phyloP scores from a whole-genome alignment of 2,888 invertebrate species.

The Aelia acuminata region DNA sequence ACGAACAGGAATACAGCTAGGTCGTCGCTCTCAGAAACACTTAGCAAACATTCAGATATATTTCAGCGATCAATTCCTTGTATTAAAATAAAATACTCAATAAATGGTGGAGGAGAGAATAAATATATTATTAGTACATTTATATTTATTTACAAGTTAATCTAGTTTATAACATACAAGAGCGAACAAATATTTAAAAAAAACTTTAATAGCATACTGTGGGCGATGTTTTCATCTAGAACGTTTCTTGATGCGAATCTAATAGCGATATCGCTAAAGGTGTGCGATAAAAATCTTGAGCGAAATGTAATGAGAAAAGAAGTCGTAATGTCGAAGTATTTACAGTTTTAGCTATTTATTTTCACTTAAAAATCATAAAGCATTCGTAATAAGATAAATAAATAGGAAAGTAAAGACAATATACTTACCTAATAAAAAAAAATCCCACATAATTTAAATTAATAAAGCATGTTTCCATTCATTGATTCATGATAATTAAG shows the following conservation, averaged over 20 bases:
- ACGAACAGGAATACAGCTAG: background rate
- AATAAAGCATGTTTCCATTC: too few relatives aligned
- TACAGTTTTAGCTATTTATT: too few relatives aligned
- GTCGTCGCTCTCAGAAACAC: background rate
- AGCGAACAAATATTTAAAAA: too few relatives aligned
- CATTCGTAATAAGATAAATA: too few relatives aligned
- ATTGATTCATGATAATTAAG: too few relatives aligned
- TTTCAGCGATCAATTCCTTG: background rate
- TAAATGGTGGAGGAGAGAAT: background rate
- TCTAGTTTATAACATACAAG: background rate
- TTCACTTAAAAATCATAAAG: too few relatives aligned
- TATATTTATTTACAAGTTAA: background rate
- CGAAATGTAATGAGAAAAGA: background rate
- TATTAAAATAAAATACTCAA: background rate
- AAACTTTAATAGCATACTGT: too few relatives aligned
- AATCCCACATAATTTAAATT: too few relatives aligned
- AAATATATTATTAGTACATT: too few relatives aligned
- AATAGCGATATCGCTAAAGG: background rate
- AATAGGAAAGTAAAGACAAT: too few relatives aligned
- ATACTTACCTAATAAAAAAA: too few relatives aligned
- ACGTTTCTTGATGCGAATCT: background rate
- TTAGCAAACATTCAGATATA: background rate
- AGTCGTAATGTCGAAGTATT: too few relatives aligned
- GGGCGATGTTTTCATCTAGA: background rate
- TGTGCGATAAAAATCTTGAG: background rate